These are phyloP conservation scores for Meriones psammophilus DNA, from an alignment of 2,797 vertebrate species.

Conservation along the genomic window DNA sequence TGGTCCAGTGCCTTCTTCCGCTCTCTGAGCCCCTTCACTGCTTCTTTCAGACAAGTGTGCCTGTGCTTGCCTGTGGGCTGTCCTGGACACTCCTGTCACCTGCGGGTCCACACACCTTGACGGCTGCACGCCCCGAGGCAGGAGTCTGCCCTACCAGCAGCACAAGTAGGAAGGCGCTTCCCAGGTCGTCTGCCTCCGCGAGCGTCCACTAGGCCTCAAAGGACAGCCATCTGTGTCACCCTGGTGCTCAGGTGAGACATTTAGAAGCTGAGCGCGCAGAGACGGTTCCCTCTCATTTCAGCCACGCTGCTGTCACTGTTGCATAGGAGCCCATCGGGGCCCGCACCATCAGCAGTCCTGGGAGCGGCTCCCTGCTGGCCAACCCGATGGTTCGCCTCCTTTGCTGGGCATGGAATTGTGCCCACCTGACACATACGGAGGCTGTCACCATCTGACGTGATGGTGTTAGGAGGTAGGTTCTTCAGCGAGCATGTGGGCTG, in stretches of 20 bases:
- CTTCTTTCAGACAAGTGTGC: not conserved
- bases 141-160: not conserved
- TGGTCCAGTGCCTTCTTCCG: not conserved
- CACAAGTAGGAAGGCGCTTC: not conserved
- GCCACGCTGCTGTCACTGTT: rapidly evolving
- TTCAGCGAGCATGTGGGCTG: too few species aligned
- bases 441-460: not conserved
- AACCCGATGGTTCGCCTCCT: not conserved
- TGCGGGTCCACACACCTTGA: not conserved
- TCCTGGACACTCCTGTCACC: not conserved
- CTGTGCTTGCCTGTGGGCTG: not conserved
- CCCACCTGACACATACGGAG: not conserved
- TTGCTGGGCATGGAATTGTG: not conserved
- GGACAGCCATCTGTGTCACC: not conserved
- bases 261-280: rapidly evolving
- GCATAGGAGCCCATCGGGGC: not conserved
- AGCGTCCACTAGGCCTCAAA: not conserved
- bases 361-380: not conserved
- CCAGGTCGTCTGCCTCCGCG: too few species aligned
- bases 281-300: too few species aligned
- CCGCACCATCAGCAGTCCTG: too few species aligned
- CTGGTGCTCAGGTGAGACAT: not conserved
- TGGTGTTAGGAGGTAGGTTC: not conserved
- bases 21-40: not conserved
- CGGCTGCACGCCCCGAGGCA: too few species aligned